Percentiles rank a stretch among this genome's conserved stretches.
These are phyloP conservation scores for Cerceris ruficornis DNA, from an alignment of 2,888 invertebrate genomes.

Conservation along the genomic window DNA sequence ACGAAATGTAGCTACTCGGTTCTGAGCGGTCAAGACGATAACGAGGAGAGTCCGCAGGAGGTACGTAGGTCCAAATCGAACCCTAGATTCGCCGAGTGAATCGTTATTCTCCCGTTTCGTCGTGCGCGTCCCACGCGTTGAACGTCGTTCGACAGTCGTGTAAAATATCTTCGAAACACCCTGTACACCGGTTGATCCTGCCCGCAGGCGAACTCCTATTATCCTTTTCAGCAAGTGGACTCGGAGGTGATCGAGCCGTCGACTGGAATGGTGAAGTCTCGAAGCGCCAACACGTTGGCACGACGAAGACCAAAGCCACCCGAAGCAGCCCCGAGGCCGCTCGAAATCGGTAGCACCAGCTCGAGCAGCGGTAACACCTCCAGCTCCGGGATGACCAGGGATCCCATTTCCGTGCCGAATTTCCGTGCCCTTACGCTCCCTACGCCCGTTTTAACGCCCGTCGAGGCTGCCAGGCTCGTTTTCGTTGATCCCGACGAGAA, in stretches of 20 bases:
- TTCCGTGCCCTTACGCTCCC: conserved; percentile 86
- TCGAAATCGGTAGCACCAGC: conserved; percentile 75
- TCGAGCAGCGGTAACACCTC: conserved; percentile 69
- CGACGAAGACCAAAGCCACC: conserved; percentile 75
- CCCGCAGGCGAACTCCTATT: conserved; percentile 79
- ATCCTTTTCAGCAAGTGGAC: conserved; percentile 81
- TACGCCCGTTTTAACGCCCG: conserved; percentile 86
- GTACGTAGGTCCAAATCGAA: conserved; percentile 47
- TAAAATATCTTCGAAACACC: conserved; percentile 21
- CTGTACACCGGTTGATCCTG: conserved; percentile 66
- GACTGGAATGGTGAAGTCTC: conserved; percentile 82
- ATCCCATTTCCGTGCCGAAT: conserved; percentile 89
- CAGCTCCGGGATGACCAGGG: conserved; percentile 83
- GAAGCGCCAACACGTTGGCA: conserved; percentile 81
- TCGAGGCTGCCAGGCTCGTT: conserved; percentile 87
- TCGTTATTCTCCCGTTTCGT: too few species aligned
- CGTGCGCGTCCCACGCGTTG: too few species aligned
- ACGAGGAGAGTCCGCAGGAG: conserved; percentile 85
- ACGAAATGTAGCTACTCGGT: conserved; percentile 88
- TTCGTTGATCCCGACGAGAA: conserved; percentile 87
- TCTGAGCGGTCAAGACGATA: conserved; percentile 85
- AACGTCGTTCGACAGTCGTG: too few species aligned
- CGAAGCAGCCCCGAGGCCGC: conserved; percentile 63
- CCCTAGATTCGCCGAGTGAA: too few species aligned
- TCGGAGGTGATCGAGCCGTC: conserved; percentile 77